A percentile compares a stretch with the other conserved stretches of the same genome.
Conservation (phyloP, 2,113 vertebrate species). For the Alces alces region DNA sequence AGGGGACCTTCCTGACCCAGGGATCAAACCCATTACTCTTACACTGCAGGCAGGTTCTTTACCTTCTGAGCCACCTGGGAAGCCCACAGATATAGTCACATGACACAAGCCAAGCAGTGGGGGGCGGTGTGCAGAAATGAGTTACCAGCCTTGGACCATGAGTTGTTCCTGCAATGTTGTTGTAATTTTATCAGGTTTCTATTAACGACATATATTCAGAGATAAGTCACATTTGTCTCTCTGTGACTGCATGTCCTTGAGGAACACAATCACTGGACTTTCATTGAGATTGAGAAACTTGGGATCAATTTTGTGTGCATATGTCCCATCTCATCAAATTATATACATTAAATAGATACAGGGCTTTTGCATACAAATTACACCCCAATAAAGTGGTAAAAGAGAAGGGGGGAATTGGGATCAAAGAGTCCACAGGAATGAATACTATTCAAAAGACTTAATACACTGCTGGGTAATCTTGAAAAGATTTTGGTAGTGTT, state of each 20-base stretch:
- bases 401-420: background rate
- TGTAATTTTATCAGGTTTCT: background rate
- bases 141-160: background rate
- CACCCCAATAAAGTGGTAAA: background rate
- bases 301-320: background rate
- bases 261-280: background rate
- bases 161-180: background rate
- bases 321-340: background rate
- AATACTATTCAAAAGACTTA: background rate
- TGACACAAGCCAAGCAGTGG: background rate
- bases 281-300: background rate
- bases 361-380: background rate
- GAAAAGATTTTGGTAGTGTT: background rate
- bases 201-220: background rate
- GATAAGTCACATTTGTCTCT: background rate
- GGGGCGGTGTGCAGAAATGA: background rate
- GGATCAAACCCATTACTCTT: background rate
- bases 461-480: background rate
- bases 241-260: background rate
- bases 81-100: background rate
- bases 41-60: background rate
- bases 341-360: background rate
- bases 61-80: background rate
- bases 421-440: background rate
- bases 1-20: background rate